Base-by-base conservation (phyloP, 2,797 vertebrate species). In the Spondyliosoma cantharus region DNA sequence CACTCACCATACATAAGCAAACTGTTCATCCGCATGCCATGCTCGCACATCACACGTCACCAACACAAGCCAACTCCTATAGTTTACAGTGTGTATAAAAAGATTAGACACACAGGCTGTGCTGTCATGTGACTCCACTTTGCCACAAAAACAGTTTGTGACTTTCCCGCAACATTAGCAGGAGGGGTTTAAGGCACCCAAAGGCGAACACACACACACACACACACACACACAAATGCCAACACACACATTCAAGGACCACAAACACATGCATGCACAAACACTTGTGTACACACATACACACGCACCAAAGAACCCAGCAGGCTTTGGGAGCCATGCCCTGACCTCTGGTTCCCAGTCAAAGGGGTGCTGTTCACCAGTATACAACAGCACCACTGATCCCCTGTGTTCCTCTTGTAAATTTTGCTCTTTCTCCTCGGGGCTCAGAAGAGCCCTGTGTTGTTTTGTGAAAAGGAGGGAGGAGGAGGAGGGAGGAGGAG, bases 401-500 rank as follows among this genome's bases (percentile, higher is more conserved):
- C 87, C 82, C 82, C 74, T 82, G 81, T 90, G 90, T 57, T 87
- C 84, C 89, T 93, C 92, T 94, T 95, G 93, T 94, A 93, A 93
- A 94, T 94, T 93, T 93, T 93, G 93, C 92, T 94, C 94, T 94
- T 94, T 94, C 90, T 93, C 90, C 89, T 89, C 71, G 0, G 86
- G 77, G 87, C 86, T 90, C 83, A 89, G 90, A 93, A 81, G 89
- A 90, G 74, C 56, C 76, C 86, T 90, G 91, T 90, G 91, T 94
- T 93, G 92, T 90, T 90, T 89, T 78, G 86, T 91, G 87, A 92
- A 91, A 93, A 82, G 90, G 73, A 90, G 87, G 83, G 89, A 90
- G 86, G 76, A 76, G 67, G 46, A 70, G 78, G 84, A 81, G 72
- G 69, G 89, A 90, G 86, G 74, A 75, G 67, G 46, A 70, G 65